Base-by-base conservation (phyloP, 2,797 vertebrate species). In the Poeciliopsis paucimaculata region DNA sequence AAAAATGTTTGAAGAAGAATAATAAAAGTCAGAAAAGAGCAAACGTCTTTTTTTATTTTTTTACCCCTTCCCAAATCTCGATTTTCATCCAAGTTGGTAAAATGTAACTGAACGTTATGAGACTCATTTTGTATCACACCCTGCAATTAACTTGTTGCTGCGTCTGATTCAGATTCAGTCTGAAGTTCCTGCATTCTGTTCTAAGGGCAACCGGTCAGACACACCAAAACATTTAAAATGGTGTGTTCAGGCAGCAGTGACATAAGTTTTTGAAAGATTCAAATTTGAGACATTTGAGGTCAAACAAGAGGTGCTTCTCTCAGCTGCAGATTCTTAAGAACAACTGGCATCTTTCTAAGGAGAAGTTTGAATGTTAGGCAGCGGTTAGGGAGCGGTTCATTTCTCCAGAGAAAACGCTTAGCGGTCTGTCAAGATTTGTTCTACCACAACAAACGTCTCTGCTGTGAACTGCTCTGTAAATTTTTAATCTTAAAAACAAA, bases 141-240 rank as follows among this genome's bases (percentile, higher is more conserved):
- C 91, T 85, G 73, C 80, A 88, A 89, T 89, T 86, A 88, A 84
- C 34, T 86, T 91, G 75, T 80, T 90, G 73, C 82, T 83, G 66
- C 72, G 72, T 77, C 80, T 70, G 81, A 83, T 72, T 77, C 64
- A 71, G 77, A 85, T 79, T n/a, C 66, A 78, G 47, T 78, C 34
- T 77, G 31, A 84, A 68, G 26, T 62, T 53, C 41, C 9, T 80
- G 39, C 53, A 71, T 62, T 60, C 15, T 78, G 66, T 78, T 87
- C 78, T 80, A n/a, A 72, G 55, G 77, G 77, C 23, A 3, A 9
- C 47, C 18, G 47, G 76, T 36, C 74, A 72, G 60, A 79, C 45
- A 55, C n/a, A 39, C n/a, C 66, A 46, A 49, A 83, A 85, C 18
- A 46, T 72, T 80, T 20, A 41, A 72, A 41, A 34, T 8, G 41